These are phyloP conservation scores for Babylonia areolata DNA, from an alignment of 1,140 invertebrate species.

Conservation along the genomic window DNA sequence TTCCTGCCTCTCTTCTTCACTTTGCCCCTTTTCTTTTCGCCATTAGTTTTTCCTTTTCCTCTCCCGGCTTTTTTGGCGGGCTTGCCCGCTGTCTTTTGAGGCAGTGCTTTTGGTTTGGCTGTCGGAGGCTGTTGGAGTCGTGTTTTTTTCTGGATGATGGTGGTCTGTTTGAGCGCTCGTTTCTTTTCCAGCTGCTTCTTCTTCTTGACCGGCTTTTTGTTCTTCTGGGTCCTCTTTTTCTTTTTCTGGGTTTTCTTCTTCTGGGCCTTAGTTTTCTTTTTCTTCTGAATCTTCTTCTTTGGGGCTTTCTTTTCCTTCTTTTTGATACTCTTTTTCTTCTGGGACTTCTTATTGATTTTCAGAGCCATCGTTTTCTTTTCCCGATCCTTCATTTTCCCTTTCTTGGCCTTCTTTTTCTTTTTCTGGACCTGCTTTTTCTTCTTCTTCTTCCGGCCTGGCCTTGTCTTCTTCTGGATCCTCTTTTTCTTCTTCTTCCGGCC, in stretches of 20 bases:
- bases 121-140: no score
- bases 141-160: no score
- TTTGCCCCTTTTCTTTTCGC: no score
- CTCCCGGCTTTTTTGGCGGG: no score
- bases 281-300: background rate
- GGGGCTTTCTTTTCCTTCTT: background rate
- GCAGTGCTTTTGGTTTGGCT: no score
- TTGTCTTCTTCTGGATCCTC: background rate
- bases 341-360: no score
- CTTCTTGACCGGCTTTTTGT: background rate
- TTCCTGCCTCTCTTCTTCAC: no score
- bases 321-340: background rate
- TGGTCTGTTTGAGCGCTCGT: no score
- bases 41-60: no score
- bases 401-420: background rate
- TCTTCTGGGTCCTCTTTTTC: background rate
- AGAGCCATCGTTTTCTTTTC: background rate
- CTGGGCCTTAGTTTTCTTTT: background rate
- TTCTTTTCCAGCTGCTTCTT: background rate
- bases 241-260: background rate
- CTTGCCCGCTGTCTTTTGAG: no score
- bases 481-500: background rate
- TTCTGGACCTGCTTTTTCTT: no score
- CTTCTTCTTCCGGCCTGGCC: background rate
- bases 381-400: background rate